Percentiles rank a stretch among this genome's conserved stretches.
Evolutionary conservation across 2,113 vertebrate species (phyloP).

Genomic region (Gasterosteus aculeatus): DNA sequence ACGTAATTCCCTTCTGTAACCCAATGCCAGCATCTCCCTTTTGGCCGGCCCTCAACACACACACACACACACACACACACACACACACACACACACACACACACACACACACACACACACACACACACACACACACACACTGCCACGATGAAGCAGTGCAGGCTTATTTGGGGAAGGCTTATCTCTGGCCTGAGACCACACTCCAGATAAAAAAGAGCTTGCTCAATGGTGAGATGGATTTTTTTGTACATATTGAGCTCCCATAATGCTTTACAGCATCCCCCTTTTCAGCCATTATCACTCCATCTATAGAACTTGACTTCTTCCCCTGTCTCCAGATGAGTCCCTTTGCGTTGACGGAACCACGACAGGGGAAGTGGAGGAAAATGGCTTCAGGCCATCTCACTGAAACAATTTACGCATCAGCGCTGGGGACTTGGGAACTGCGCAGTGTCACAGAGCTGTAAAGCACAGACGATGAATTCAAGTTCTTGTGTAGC

Average conservation of each 20-base stretch:
- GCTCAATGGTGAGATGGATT: background rate
- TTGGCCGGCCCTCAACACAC: background rate
- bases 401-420: slow-evolving; percentile 38
- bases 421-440: slow-evolving; percentile 35
- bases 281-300: slow-evolving; percentile 15
- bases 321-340: slow-evolving; percentile 20
- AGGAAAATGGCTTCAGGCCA: slow-evolving; percentile 26
- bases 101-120: background rate
- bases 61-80: background rate
- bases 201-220: slow-evolving; percentile 4
- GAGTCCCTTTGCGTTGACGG: slow-evolving; percentile 12
- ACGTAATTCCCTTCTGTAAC: slow-evolving; percentile 37
- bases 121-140: background rate
- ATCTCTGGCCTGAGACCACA: slow-evolving; percentile 44
- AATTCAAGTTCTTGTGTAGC: slow-evolving; percentile 40
- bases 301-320: background rate
- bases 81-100: no score
- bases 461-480: slow-evolving; percentile 19
- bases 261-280: slow-evolving; percentile 8
- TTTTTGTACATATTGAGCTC: background rate
- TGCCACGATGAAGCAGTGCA: slow-evolving; percentile 38
- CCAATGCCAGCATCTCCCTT: slow-evolving; percentile 12
- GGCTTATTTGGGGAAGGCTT: slow-evolving; percentile 55
- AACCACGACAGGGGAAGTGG: background rate
- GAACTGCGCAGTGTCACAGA: slow-evolving; percentile 41